Conservation (phyloP, 2,888 invertebrate species). For the Tethea ocularis region DNA sequence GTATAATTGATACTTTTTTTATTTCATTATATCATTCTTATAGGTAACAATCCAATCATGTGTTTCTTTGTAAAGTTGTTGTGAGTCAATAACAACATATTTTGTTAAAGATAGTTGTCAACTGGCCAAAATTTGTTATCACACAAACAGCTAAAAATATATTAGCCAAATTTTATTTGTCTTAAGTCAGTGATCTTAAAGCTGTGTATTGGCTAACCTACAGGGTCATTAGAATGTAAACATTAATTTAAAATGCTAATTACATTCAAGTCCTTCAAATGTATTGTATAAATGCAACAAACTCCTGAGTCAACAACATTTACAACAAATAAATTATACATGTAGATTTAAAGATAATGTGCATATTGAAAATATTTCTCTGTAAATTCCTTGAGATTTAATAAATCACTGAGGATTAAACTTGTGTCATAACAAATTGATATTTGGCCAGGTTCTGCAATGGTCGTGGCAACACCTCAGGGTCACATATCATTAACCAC, state of each 20-base stretch:
- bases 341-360: no score
- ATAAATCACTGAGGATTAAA: background rate
- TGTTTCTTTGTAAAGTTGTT: no score
- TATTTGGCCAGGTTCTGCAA: constrained; percentile 93
- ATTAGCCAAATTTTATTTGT: background rate
- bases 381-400: no score
- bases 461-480: constrained; percentile 98
- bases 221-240: background rate
- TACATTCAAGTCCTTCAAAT: background rate
- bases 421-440: background rate
- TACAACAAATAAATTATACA: no score
- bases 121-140: background rate
- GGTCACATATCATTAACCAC: constrained; percentile 99
- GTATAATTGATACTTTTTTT: no score
- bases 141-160: background rate
- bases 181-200: background rate
- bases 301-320: background rate
- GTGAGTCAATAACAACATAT: no score
- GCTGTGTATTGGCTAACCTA: background rate
- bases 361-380: no score
- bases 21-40: no score
- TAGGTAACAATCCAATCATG: no score
- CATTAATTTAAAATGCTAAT: background rate
- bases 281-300: background rate
- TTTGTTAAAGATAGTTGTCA: background rate